Base-by-base conservation (phyloP, 2,113 vertebrate genomes). In the Sialia sialis region DNA sequence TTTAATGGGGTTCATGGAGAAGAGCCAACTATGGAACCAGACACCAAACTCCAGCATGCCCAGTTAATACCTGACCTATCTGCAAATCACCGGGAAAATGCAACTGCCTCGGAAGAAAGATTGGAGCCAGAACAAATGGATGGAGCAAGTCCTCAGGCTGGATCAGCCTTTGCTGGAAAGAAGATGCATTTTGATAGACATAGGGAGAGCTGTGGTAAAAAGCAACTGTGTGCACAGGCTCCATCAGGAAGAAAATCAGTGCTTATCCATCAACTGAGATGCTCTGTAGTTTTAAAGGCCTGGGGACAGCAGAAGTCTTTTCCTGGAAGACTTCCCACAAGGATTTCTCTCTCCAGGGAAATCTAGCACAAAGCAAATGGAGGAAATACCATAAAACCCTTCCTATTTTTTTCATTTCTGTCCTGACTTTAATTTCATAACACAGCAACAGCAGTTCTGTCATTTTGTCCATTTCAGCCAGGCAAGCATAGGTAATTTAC, bases 1-100 rank as follows among this genome's bases (percentile, higher is more conserved):
- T 62, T 43, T 95, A 96, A 96, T 91, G 87, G 91, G 46, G 39
- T 86, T 75, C 32, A 36, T 88, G 90, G 90, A 97, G 79, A 84
- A 74, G 17, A 79, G 91, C 79, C 90, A 96, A 5, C 17, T 34
- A 55, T 56, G 64, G 87, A 84, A 81, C 7, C 25, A 81, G 43
- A 64, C 3, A 2, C 82, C 46, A 76, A 76, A 58, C 30, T 43
- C 44, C 59, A 14, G 12, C 1, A 8, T 17, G 49, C 34, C 32
- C 6, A 3, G 49, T 68, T 46, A 83, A 86, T 48, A 87, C 51
- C 63, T 34, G 72, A 64, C 78, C 39, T 70, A 32, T 36, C 64
- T 72, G 87, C 1, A 12, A 67, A 80, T 64, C 72, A 30, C 52
- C 0, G 1, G 41, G 70, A 36, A 87, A 85, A 85, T 0, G 1